Evolutionary conservation across 2,797 vertebrate species (phyloP).

Genomic region (Hephaestus fuliginosus): DNA sequence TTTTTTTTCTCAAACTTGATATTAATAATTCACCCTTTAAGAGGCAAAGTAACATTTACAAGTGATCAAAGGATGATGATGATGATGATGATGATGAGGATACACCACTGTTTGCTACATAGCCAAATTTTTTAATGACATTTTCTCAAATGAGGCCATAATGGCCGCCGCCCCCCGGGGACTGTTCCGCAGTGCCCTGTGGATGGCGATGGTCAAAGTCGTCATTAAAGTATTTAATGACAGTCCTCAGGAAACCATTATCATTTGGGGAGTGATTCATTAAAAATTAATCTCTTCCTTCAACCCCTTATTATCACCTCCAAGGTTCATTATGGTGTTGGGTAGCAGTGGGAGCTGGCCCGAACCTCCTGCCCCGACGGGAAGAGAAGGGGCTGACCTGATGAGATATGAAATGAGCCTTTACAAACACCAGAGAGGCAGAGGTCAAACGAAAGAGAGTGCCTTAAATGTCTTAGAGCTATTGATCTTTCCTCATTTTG

Average conservation of each 20-base stretch:
- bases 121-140: conserved; percentile 16
- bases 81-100: not conserved
- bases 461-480: not conserved
- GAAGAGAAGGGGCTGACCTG: conserved; percentile 43
- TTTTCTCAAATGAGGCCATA: conserved; percentile 2
- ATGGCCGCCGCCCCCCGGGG: conserved; percentile 16
- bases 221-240: conserved; percentile 73
- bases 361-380: conserved; percentile 35
- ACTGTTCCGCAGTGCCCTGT: conserved; percentile 21
- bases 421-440: conserved; percentile 19
- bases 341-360: conserved; percentile 49
- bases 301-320: conserved; percentile 58
- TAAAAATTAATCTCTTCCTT: conserved; percentile 75
- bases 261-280: conserved; percentile 72
- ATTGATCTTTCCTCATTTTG: not conserved
- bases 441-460: conserved; percentile 36
- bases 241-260: conserved; percentile 71
- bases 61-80: not conserved
- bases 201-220: conserved; percentile 62
- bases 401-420: conserved; percentile 46
- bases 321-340: conserved; percentile 65
- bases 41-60: not conserved
- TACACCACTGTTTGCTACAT: conserved; percentile 8
- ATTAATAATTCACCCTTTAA: not conserved
- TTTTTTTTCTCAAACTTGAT: not conserved